Evolutionary conservation across 37 sponge, comb jelly and placozoan genomes (phyloP), one percentile per base, ranked within the genome.

Genomic region (Aplysina aerophoba): DNA sequence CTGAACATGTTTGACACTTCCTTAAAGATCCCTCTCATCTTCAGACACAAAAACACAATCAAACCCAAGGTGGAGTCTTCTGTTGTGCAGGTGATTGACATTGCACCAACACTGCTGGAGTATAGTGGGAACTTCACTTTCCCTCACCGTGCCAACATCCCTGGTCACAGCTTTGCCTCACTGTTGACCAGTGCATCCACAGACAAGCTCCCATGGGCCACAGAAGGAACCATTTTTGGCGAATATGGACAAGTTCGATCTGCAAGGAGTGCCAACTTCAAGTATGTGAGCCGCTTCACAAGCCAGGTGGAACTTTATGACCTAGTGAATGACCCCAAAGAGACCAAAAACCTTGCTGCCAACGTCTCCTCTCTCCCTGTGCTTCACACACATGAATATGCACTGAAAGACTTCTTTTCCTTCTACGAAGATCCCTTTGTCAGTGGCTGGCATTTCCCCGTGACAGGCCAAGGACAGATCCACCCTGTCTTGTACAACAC

Each of bases 1-100:
- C 80, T 88, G 34, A 92, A 92, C 80, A 92, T 92, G 93, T 92
- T 92, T 78, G 93, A 92, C 25, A 92, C 93, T 14, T 92, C 93
- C 12, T 44, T 92, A 14, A 84, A 44, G 24, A 88, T 91, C 37
- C 92, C 92, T 24, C 81, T 91, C 74, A 91, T 91, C 30, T 88
- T 87, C 77, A 36, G 93, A 0, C 93, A 92, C 87, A 28, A 19
- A 4, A 90, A 87, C 15, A 53, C 39, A 0, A 83, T 92, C 40
- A 44, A 68, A 24, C 90, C 93, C 1, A 83, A 83, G 11, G 87
- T 89, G 39, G 90, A 89, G 30, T 60, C 84, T 27, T 73, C 83
- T 0, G 58, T 83, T 55, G 93, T 92, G 2, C 93, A 92, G 54
- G 90, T 86, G 28, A 68, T 90, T 3, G 93, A 92, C 64, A 83